Evolutionary conservation across 2,888 invertebrate species (phyloP), one percentile per base, ranked within the genome.

Genomic region (Hemistola chrysoprasaria): DNA sequence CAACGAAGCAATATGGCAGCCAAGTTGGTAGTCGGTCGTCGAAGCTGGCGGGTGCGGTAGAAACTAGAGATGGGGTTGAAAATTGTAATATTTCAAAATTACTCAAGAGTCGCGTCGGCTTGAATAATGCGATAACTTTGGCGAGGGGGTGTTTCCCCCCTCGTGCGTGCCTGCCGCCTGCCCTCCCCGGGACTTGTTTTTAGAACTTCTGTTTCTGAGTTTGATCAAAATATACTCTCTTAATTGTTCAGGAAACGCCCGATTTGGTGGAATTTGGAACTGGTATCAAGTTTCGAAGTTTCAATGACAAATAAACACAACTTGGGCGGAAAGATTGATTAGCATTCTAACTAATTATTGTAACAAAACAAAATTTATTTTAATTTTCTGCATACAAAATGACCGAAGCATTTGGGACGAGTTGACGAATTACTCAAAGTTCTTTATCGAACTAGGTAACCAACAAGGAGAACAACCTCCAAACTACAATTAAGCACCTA

Each of bases 81-180:
- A 87, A 85, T 87, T 85, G 88, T 87, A 87, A 88, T 88, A 88
- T 88, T 88, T 88, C 88, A 87, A 88, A 88, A 88, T 88, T 88
- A 88, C 87, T 88, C 87, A 87, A 81, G 85, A 87, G 86, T 86
- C 86, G 86, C 84, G 86, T 84, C 82, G 78, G 71, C 74, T 83
- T 88, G 87, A 87, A 82, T 88, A 86, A 88, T 88, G 87, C 71
- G 81, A 76, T 80, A 88, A 88, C 71, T 87, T 87, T 78, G 58
- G 54, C 74, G 78, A 57, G 75, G 75, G 76, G 74, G 65, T 67
- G 68, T 56, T 53, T 58, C 60, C 60, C 61, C 64, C 57, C 46
- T 53, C 71, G 80, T 82, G 82, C 83, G 85, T 84, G 82, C 78
- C 77, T 31, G 11, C 65, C 71, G 82, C 78, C 77, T 31, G 11